phyloP scores from a whole-genome alignment of 2,888 invertebrate species.

The Galerucella pusilla region DNA sequence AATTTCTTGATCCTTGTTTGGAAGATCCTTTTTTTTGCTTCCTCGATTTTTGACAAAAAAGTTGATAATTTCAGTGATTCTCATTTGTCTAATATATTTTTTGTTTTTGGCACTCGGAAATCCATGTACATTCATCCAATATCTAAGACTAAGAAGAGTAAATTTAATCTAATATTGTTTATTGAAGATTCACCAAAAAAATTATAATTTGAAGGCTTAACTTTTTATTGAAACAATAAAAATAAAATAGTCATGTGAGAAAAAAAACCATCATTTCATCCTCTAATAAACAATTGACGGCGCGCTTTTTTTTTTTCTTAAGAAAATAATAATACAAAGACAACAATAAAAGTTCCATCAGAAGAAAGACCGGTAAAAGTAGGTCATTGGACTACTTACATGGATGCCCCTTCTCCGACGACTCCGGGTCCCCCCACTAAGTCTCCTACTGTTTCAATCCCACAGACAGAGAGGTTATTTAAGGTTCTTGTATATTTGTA shows the following conservation, averaged over 20 bases:
- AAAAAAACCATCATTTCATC: slow-evolving; percentile 17
- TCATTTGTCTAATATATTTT: too few relatives aligned
- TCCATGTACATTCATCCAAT: too few relatives aligned
- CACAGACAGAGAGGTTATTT: slow-evolving; percentile 11
- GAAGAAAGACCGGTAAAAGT: slow-evolving; percentile 32
- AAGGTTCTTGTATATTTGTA: background rate
- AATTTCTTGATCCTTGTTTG: too few relatives aligned
- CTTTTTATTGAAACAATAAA: background rate
- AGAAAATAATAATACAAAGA: slow-evolving; percentile 18
- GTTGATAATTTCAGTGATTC: too few relatives aligned
- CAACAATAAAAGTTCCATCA: slow-evolving; percentile 22
- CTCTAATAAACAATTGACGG: slow-evolving; percentile 7
- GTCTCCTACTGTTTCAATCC: background rate
- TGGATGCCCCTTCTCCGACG: slow-evolving; percentile 6
- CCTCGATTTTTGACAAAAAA: too few relatives aligned
- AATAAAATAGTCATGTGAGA: background rate
- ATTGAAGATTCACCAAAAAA: too few relatives aligned
- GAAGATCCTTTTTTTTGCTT: too few relatives aligned
- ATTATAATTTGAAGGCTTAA: too few relatives aligned
- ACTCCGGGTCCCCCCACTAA: slow-evolving; percentile 28
- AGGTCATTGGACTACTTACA: slow-evolving; percentile 32
- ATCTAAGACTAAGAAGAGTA: too few relatives aligned
- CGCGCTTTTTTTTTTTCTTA: background rate
- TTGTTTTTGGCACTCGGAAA: too few relatives aligned
- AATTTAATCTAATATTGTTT: too few relatives aligned